phyloP scores from a whole-genome alignment of 2,797 vertebrate genomes.

The Pseudochromis fuscus region DNA sequence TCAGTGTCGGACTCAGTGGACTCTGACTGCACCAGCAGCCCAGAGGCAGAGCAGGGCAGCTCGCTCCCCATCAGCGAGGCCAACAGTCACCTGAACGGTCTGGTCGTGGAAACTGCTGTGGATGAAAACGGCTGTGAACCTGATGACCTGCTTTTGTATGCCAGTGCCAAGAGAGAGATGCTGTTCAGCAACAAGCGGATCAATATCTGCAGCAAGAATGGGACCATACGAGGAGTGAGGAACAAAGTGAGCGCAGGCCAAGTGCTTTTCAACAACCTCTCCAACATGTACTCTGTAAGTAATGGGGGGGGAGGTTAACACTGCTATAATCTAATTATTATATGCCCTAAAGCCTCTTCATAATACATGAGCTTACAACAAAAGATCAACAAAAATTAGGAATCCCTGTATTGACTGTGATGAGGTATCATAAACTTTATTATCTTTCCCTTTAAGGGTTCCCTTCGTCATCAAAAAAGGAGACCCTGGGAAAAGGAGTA shows the following conservation, averaged over 20 bases:
- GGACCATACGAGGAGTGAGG: slow-evolving; percentile 95
- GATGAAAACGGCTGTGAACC: slow-evolving; percentile 87
- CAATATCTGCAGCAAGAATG: slow-evolving; percentile 98
- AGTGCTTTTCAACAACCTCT: slow-evolving; percentile 96
- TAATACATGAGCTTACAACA: not conserved
- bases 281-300: slow-evolving; percentile 92
- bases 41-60: slow-evolving; percentile 84
- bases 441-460: slow-evolving; percentile 63
- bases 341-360: not conserved
- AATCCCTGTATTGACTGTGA: not conserved
- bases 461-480: slow-evolving; percentile 73
- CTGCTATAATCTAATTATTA: not conserved
- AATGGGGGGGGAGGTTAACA: slow-evolving; percentile 4
- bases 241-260: slow-evolving; percentile 99
- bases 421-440: slow-evolving; percentile 8
- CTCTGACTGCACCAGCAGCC: slow-evolving; percentile 88
- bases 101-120: slow-evolving; percentile 67
- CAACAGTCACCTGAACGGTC: slow-evolving; percentile 89
- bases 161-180: slow-evolving; percentile 90
- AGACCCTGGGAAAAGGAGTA: slow-evolving; percentile 78
- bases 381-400: not conserved
- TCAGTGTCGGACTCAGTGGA: slow-evolving; percentile 85
- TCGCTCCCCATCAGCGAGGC: slow-evolving; percentile 81
- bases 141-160: slow-evolving; percentile 91
- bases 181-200: slow-evolving; percentile 91